phyloP scores from a whole-genome alignment of 2,797 vertebrate genomes.

The Sebastes nivosus region DNA sequence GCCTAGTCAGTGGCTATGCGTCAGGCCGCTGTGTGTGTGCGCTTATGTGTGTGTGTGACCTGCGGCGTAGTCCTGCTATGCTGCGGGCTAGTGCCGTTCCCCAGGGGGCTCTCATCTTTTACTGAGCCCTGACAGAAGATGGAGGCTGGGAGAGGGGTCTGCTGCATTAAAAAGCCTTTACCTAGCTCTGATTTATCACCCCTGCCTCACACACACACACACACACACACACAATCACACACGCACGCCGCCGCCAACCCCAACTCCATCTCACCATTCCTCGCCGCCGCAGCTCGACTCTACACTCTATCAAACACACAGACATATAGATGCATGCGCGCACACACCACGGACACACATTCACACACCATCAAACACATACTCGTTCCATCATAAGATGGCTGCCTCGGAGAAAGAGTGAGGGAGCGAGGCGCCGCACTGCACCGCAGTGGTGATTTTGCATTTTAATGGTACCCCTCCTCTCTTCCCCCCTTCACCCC shows the following conservation, averaged over 20 bases:
- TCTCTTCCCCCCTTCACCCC: slow-evolving; percentile 33
- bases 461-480: slow-evolving; percentile 80
- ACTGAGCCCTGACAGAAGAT: slow-evolving; percentile 88
- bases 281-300: slow-evolving; percentile 58
- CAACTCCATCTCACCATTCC: slow-evolving; percentile 71
- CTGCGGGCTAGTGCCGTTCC: slow-evolving; percentile 82
- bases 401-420: slow-evolving; percentile 74
- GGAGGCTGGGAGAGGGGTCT: slow-evolving; percentile 85
- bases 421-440: slow-evolving; percentile 61
- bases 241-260: slow-evolving; percentile 58
- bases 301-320: slow-evolving; percentile 81
- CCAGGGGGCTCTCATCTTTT: slow-evolving; percentile 87
- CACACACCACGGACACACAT: slow-evolving; percentile 58
- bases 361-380: slow-evolving; percentile 78
- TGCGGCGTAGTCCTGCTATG: slow-evolving; percentile 77
- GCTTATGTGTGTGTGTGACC: slow-evolving; percentile 64
- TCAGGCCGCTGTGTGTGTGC: slow-evolving; percentile 50
- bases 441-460: slow-evolving; percentile 81
- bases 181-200: slow-evolving; percentile 88
- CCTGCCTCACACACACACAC: slow-evolving; percentile 65
- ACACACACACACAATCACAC: slow-evolving; percentile 30
- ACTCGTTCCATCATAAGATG: slow-evolving; percentile 78
- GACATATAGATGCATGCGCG: slow-evolving; percentile 40
- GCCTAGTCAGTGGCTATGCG: slow-evolving; percentile 69
- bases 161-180: slow-evolving; percentile 90